Base-by-base conservation (phyloP, 2,888 invertebrate species). In the Crepidodera aurea region DNA sequence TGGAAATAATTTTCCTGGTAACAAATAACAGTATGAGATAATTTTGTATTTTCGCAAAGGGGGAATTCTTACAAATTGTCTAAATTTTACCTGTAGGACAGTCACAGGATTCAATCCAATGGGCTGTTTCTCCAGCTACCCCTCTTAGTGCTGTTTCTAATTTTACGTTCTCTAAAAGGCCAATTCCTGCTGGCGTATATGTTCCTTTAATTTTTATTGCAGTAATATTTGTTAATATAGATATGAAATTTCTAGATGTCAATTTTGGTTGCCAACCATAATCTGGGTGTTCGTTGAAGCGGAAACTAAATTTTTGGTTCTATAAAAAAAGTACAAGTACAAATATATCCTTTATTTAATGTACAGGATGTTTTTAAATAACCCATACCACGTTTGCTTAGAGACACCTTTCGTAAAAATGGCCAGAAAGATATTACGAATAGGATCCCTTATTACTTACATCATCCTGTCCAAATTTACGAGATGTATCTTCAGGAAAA, bases 251-350 rank as follows among this genome's bases (percentile, higher is more conserved):
- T 55, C 92, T 86, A 1, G 96, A 88, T 4, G 92, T 88, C 5
- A 98, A 85, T 8, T 90, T 87, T 0, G 99, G 99, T 61, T 93
- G 91, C 99, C 99, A 99, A 7, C 94, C 93, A 76, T 94, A 97
- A 62, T 91, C 87, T 0, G 91, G 87, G 79, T 96, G 91, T 77
- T 99, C 98, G 77, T 98, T 95, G 7, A 99, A 84, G 3, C 92
- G 87, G 85, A 96, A 98, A 56, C 82, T 85, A 79, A 90, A 97
- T 55, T 88, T 86, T 83, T 91, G 89, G n/a, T 83, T 82, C 89
- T 90, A 73, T 32, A 79, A 76, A 66, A 62, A 22, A 53, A 37
- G n/a, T n/a, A n/a, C n/a, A n/a, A n/a, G n/a, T n/a, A n/a, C n/a
- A n/a, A n/a, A n/a, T n/a, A 48, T 12, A n/a, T n/a, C n/a, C n/a